phyloP scores from a whole-genome alignment of 2,113 vertebrate genomes.

The Leptobrachium leishanense region DNA sequence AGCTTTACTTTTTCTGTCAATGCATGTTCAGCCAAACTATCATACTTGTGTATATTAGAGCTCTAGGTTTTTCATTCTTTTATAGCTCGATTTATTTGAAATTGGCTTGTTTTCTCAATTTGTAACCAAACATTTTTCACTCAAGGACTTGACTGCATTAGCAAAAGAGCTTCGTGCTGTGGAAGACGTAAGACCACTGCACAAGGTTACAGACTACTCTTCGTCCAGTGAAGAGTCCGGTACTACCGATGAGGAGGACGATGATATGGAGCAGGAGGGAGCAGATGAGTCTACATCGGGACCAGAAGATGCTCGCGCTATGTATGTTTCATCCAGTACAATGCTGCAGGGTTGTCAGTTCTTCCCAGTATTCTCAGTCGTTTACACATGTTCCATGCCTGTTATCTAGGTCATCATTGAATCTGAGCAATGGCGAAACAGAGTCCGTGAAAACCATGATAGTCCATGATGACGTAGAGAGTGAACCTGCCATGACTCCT shows the following conservation, averaged over 20 bases:
- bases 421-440: slow-evolving; percentile 93
- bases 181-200: slow-evolving; percentile 89
- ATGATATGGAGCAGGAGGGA: slow-evolving; percentile 92
- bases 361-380: background rate
- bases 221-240: slow-evolving; percentile 97
- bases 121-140: background rate
- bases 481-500: slow-evolving; percentile 87
- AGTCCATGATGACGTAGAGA: slow-evolving; percentile 89
- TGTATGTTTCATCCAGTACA: slow-evolving; percentile 68
- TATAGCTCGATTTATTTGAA: too few relatives aligned
- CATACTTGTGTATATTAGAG: too few relatives aligned
- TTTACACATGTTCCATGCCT: background rate
- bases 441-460: slow-evolving; percentile 96
- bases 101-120: too few relatives aligned
- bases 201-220: slow-evolving; percentile 96
- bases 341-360: background rate
- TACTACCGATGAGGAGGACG: slow-evolving; percentile 94
- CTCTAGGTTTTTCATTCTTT: too few relatives aligned
- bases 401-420: slow-evolving; percentile 73
- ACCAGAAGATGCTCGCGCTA: slow-evolving; percentile 87
- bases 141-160: slow-evolving; percentile 89
- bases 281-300: slow-evolving; percentile 92
- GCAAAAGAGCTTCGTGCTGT: slow-evolving; percentile 94
- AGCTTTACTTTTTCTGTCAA: too few relatives aligned
- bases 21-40: too few relatives aligned